A percentile compares a stretch with the other conserved stretches of the same genome.
phyloP scores from a whole-genome alignment of 1,140 invertebrate genomes.

The Pogonus chalceus region DNA sequence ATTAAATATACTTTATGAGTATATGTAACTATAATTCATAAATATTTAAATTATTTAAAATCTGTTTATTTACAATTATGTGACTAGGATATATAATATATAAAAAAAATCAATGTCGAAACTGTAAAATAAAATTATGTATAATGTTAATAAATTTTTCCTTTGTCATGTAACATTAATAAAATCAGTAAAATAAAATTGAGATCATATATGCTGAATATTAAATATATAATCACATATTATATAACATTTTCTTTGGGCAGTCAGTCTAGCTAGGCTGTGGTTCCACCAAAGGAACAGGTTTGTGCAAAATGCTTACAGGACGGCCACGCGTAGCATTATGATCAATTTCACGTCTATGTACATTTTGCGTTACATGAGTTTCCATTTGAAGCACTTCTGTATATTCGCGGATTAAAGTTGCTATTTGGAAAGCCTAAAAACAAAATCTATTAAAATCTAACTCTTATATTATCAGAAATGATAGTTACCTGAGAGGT shows the following conservation, averaged over 20 bases:
- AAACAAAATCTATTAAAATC: slow-evolving; percentile 9
- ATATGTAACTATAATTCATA: no score
- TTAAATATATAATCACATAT: not conserved
- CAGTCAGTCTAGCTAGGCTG: slow-evolving; percentile 15
- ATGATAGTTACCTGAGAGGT: slow-evolving; percentile 61
- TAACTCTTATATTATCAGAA: slow-evolving; percentile 6
- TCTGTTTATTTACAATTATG: no score
- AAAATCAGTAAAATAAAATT: no score
- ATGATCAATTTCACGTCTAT: slow-evolving; percentile 19
- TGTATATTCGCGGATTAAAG: slow-evolving; percentile 85
- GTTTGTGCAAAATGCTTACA: slow-evolving; percentile 35
- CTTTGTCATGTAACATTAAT: no score
- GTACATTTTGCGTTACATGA: slow-evolving; percentile 18
- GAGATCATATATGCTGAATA: not conserved
- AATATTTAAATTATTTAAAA: no score
- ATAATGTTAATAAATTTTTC: no score
- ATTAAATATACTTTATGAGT: no score
- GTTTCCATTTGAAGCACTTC: slow-evolving; percentile 53
- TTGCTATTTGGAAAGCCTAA: slow-evolving; percentile 80
- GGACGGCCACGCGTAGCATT: slow-evolving; percentile 31
- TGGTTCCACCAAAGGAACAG: slow-evolving; percentile 7
- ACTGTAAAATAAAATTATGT: no score
- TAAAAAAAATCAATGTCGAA: no score
- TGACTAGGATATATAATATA: no score
- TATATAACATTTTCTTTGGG: not conserved